These are phyloP conservation scores for Phrynosoma platyrhinos DNA, from an alignment of 2,113 vertebrate species.

Conservation along the genomic window DNA sequence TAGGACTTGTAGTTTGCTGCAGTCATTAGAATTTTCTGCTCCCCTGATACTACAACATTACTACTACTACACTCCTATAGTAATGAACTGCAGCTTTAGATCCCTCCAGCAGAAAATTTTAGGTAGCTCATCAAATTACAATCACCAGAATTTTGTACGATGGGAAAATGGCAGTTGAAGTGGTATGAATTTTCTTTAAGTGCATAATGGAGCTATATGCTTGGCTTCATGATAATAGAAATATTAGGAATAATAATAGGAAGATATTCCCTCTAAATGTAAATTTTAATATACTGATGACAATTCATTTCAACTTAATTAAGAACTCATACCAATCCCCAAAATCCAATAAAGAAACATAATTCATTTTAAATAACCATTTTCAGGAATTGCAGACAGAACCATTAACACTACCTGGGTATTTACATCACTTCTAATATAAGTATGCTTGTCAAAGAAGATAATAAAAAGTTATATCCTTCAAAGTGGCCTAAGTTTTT, in stretches of 20 bases:
- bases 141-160: too few species aligned
- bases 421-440: neutral
- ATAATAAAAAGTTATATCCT: neutral
- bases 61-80: too few species aligned
- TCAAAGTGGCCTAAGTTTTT: neutral
- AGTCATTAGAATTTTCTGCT: too few species aligned
- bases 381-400: neutral
- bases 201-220: too few species aligned
- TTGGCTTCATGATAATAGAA: neutral
- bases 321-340: neutral
- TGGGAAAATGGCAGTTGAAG: too few species aligned
- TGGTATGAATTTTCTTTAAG: too few species aligned
- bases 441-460: neutral
- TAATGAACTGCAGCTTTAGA: too few species aligned
- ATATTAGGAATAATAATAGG: neutral
- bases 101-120: too few species aligned
- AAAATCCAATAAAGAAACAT: neutral
- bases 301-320: neutral
- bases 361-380: neutral
- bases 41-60: too few species aligned
- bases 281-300: neutral
- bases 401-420: neutral
- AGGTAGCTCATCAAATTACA: too few species aligned
- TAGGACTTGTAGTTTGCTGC: too few species aligned
- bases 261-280: neutral